Evolutionary conservation across 1,140 invertebrate genomes (phyloP).

Genomic region (Heliconius eleuchia): DNA sequence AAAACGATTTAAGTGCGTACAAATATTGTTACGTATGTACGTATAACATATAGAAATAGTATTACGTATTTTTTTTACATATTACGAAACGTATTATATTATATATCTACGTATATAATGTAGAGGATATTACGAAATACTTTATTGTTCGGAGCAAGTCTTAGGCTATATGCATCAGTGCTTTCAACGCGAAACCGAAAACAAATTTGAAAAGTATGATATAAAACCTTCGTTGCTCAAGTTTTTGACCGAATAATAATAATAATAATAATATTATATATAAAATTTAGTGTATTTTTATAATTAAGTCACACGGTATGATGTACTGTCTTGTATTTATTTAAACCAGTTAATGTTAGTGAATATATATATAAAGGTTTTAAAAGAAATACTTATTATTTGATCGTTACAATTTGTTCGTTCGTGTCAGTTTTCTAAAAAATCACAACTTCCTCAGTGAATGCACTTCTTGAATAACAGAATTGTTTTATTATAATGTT

Average conservation of each 20-base stretch:
- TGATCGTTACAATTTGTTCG: too few species aligned
- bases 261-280: not conserved
- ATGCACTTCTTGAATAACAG: too few species aligned
- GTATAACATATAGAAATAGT: not conserved
- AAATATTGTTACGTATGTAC: not conserved
- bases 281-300: not conserved
- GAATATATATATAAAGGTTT: not conserved
- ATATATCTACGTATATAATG: not conserved
- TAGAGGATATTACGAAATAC: not conserved
- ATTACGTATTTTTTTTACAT: not conserved
- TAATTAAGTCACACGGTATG: too few species aligned
- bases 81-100: not conserved
- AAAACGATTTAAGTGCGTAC: not conserved
- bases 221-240: not conserved
- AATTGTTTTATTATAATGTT: too few species aligned
- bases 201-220: not conserved
- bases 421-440: too few species aligned
- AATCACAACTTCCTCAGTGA: too few species aligned
- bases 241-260: not conserved
- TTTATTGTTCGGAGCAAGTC: not conserved
- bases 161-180: slow-evolving; percentile 10
- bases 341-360: not conserved
- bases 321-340: too few species aligned
- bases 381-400: not conserved
- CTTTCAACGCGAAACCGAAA: not conserved